A percentile compares a stretch with the other conserved stretches of the same genome.
Evolutionary conservation across 1,140 invertebrate genomes (phyloP).

Genomic region (Halesus radiatus): DNA sequence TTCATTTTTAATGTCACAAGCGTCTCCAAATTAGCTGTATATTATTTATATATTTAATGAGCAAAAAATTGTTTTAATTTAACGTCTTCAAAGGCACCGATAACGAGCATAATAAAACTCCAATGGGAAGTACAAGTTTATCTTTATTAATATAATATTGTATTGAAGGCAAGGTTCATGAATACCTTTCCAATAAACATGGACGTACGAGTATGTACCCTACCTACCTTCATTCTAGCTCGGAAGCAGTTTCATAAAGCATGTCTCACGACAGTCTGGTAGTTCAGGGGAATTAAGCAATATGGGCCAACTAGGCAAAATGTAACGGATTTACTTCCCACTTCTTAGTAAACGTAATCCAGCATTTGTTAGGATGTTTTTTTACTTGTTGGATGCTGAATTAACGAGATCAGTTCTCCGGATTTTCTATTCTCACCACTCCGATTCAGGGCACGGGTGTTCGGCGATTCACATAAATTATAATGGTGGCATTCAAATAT

Average conservation of each 20-base stretch:
- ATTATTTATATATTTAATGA: conserved; percentile 40
- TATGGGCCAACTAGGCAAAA: not conserved
- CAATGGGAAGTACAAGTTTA: conserved; percentile 39
- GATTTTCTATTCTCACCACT: not conserved
- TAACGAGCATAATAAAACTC: conserved; percentile 35
- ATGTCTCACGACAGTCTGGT: not conserved
- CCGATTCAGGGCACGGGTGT: not conserved
- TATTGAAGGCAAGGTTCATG: conserved; percentile 25
- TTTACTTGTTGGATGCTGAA: not conserved
- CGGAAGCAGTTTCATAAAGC: not conserved
- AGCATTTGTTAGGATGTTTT: not conserved
- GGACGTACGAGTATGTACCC: not conserved
- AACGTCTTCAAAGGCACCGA: conserved; percentile 38
- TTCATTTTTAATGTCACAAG: conserved; percentile 28
- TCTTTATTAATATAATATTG: conserved; percentile 48
- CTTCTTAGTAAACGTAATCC: not conserved
- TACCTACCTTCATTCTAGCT: not conserved
- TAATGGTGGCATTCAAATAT: not conserved
- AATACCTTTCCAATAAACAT: conserved; percentile 31
- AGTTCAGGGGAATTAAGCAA: not conserved
- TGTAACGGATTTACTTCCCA: not conserved
- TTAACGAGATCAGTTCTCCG: conserved; percentile 3
- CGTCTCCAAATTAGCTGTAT: conserved; percentile 22
- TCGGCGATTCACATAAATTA: not conserved
- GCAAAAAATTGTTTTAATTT: conserved; percentile 38